These are phyloP conservation scores for Leptinotarsa defecta DNA, from an alignment of 1,140 invertebrate genomes.

Conservation along the genomic window DNA sequence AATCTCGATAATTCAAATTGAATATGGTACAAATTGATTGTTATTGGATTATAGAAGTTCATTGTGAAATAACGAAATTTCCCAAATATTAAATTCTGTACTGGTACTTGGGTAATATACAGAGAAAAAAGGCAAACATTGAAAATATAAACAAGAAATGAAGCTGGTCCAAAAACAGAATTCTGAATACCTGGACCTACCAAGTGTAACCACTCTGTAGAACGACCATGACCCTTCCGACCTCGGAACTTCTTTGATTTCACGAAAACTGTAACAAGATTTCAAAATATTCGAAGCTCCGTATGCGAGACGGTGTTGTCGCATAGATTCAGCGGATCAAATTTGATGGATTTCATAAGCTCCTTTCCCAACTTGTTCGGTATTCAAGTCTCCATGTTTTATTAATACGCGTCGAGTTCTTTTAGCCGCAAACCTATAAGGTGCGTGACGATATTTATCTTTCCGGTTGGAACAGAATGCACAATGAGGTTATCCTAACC, in stretches of 20 bases:
- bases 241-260: background rate
- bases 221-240: background rate
- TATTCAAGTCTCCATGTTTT: background rate
- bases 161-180: no score
- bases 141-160: no score
- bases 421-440: background rate
- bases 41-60: no score
- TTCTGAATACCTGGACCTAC: no score
- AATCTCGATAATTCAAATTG: no score
- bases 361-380: background rate
- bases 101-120: no score
- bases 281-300: background rate
- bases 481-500: no score
- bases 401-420: background rate
- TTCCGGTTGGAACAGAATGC: background rate
- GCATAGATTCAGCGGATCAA: background rate
- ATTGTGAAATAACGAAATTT: no score
- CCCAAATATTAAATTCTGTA: no score
- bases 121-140: no score
- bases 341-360: conserved; percentile 1
- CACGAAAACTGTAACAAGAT: background rate
- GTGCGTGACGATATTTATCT: background rate
- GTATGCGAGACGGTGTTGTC: background rate
- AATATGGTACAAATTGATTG: no score
- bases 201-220: background rate